Evolutionary conservation across 2,113 vertebrate genomes (phyloP).

Genomic region (Cynocephalus volans): DNA sequence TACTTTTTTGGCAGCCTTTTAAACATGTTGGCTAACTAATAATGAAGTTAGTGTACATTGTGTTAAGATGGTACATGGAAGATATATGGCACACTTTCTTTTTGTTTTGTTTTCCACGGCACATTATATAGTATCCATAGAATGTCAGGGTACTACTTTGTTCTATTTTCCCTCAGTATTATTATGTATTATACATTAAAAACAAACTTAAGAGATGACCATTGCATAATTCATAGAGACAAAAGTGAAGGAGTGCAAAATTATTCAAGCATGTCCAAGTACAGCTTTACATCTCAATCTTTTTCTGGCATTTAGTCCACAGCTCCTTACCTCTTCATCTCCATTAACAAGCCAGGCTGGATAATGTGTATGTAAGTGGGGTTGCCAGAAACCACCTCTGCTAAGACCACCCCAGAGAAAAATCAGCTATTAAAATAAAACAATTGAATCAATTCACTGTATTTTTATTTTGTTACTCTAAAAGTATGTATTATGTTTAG

Average conservation of each 20-base stretch:
- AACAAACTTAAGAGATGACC: slow-evolving; percentile 79
- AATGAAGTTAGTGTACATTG: slow-evolving; percentile 81
- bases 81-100: slow-evolving; percentile 84
- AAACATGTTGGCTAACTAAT: slow-evolving; percentile 80
- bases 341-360: slow-evolving; percentile 72
- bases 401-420: slow-evolving; percentile 51
- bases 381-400: slow-evolving; percentile 78
- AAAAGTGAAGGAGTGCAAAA: slow-evolving; percentile 87
- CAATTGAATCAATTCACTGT: slow-evolving; percentile 45
- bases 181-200: slow-evolving; percentile 77
- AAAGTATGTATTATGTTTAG: slow-evolving; percentile 48
- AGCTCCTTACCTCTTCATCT: slow-evolving; percentile 68
- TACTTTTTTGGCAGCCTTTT: slow-evolving; percentile 76
- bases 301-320: slow-evolving; percentile 76
- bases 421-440: slow-evolving; percentile 57
- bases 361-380: not conserved
- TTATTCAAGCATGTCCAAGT: slow-evolving; percentile 83
- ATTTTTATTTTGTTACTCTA: slow-evolving; percentile 61
- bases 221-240: slow-evolving; percentile 88
- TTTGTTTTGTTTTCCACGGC: slow-evolving; percentile 72
- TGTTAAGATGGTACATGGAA: slow-evolving; percentile 77
- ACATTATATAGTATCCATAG: slow-evolving; percentile 80
- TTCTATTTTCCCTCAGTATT: slow-evolving; percentile 62
- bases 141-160: slow-evolving; percentile 73
- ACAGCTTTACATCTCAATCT: slow-evolving; percentile 64